Evolutionary conservation across 2,113 vertebrate species (phyloP).

Genomic region (Equus przewalskii): DNA sequence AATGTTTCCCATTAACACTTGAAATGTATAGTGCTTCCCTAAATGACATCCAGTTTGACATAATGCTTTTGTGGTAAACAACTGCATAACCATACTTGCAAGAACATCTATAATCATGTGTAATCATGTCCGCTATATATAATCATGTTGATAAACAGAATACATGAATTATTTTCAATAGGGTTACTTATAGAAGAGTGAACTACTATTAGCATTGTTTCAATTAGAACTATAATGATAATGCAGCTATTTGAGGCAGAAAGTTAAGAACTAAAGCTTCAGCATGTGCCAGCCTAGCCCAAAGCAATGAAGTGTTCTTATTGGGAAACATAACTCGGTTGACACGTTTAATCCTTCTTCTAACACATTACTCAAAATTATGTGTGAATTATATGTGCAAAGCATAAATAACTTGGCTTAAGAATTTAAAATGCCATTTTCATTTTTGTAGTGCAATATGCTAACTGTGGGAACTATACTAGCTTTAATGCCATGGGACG

Average conservation of each 20-base stretch:
- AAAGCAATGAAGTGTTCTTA: constrained; percentile 16
- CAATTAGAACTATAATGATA: background rate
- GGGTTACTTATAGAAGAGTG: background rate
- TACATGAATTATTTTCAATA: background rate
- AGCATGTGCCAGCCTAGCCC: background rate
- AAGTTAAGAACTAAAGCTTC: background rate
- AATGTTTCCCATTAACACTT: background rate
- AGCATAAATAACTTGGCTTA: background rate
- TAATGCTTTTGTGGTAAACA: background rate
- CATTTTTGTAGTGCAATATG: background rate
- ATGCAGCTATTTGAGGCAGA: background rate
- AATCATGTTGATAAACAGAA: background rate
- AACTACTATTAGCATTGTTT: background rate
- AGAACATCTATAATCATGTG: background rate
- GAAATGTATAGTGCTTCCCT: background rate
- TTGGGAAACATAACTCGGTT: background rate
- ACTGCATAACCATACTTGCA: background rate
- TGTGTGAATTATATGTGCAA: constrained; percentile 53
- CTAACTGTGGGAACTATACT: background rate
- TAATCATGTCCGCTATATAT: background rate
- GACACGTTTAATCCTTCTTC: background rate
- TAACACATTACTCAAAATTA: constrained; percentile 58
- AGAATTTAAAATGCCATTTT: constrained; percentile 12
- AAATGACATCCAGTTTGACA: background rate
- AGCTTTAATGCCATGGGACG: background rate